A percentile compares a stretch with the other conserved stretches of the same genome.
phyloP scores from a whole-genome alignment of 2,797 vertebrate species.

The Halcyon leucocephala region DNA sequence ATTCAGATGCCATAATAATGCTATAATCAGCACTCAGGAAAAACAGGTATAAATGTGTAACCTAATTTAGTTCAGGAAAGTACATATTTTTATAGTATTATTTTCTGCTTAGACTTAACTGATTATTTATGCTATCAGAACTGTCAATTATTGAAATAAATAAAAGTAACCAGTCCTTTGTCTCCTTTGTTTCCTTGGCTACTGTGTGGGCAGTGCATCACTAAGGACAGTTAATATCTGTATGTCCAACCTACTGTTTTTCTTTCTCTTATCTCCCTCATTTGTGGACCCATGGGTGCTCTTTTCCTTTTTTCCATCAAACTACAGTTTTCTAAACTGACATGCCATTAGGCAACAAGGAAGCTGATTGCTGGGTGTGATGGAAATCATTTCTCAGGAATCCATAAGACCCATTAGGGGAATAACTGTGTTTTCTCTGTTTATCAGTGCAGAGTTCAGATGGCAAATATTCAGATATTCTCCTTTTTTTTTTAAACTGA shows the following conservation, averaged over 20 bases:
- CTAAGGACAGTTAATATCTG: neutral
- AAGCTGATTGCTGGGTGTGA: neutral
- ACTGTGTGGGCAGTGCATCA: neutral
- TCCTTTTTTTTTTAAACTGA: neutral
- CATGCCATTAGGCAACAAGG: neutral
- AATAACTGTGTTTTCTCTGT: neutral
- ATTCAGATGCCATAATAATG: neutral
- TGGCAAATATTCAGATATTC: neutral
- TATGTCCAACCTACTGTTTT: neutral
- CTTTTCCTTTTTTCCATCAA: neutral
- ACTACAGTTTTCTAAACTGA: neutral
- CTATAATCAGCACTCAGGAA: neutral
- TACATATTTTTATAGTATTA: neutral
- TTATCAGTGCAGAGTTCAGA: neutral
- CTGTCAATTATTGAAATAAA: neutral
- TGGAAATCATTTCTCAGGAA: neutral
- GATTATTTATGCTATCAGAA: neutral
- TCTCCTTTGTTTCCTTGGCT: slow-evolving; percentile 36
- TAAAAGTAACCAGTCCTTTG: neutral
- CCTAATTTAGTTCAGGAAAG: neutral
- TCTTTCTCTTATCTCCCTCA: neutral
- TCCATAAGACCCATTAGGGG: neutral
- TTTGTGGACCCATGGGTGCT: neutral
- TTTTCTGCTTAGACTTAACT: neutral
- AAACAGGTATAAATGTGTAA: neutral